These are phyloP conservation scores for Diabrotica balteata DNA, from an alignment of 2,888 invertebrate species.

Conservation along the genomic window DNA sequence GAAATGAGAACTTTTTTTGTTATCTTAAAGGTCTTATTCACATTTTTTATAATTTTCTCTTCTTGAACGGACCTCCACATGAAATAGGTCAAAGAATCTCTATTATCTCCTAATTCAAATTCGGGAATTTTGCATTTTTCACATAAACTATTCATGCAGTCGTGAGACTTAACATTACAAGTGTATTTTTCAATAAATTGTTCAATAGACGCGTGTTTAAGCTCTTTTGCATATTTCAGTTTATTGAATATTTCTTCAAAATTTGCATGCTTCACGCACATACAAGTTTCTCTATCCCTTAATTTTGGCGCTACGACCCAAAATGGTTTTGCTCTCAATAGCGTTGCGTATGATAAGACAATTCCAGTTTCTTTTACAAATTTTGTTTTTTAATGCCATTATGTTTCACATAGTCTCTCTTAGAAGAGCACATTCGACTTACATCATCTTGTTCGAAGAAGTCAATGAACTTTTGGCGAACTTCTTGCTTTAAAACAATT, in stretches of 20 bases:
- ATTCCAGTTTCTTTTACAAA: conserved; percentile 36
- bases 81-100: conserved; percentile 14
- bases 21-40: conserved; percentile 11
- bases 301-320: conserved; percentile 40
- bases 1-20: conserved; percentile 9
- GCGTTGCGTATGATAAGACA: conserved; percentile 35
- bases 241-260: conserved; percentile 6
- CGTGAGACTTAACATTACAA: conserved; percentile 13
- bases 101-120: background rate
- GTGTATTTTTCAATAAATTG: conserved; percentile 1
- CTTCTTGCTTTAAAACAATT: conserved; percentile 20
- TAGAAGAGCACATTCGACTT: conserved; percentile 41
- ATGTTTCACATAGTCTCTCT: conserved; percentile 38
- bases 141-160: conserved; percentile 20
- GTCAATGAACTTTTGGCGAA: conserved; percentile 21
- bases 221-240: background rate
- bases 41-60: conserved; percentile 10
- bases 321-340: conserved; percentile 40
- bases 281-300: conserved; percentile 41
- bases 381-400: conserved; percentile 39
- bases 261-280: conserved; percentile 34
- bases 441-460: conserved; percentile 40
- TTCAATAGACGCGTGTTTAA: background rate
- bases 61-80: conserved; percentile 8
- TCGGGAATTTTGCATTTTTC: conserved; percentile 3